Percentiles rank a stretch among this genome's conserved stretches.
Conservation (phyloP, 2,888 invertebrate species). For the Drosophila fulvimacula region DNA sequence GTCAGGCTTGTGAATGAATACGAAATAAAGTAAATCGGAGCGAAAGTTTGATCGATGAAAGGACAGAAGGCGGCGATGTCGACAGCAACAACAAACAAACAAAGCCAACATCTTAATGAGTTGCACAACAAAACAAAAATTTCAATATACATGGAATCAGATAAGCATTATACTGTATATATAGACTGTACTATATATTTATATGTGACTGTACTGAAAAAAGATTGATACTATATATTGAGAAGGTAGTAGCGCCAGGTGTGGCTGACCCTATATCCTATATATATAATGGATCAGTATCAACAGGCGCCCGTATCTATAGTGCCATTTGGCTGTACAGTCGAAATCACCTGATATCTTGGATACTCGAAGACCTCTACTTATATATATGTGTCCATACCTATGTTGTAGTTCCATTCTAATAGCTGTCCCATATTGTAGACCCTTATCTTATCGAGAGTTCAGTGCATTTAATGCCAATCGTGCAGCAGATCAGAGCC, state of each 20-base stretch:
- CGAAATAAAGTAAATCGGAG: slow-evolving; percentile 26
- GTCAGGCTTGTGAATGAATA: slow-evolving; percentile 23
- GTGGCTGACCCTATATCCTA: too few relatives aligned
- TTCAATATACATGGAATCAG: background rate
- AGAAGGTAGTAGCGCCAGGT: too few relatives aligned
- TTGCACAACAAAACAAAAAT: slow-evolving; percentile 3
- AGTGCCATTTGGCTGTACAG: background rate
- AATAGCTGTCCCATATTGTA: slow-evolving; percentile 2
- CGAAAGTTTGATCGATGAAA: slow-evolving; percentile 57
- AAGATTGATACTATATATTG: too few relatives aligned
- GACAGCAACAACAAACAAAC: slow-evolving; percentile 24
- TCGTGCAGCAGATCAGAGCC: slow-evolving; percentile 15
- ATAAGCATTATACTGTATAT: slow-evolving; percentile 1
- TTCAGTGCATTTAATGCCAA: background rate
- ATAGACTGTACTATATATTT: background rate
- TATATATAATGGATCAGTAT: too few relatives aligned
- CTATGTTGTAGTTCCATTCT: background rate
- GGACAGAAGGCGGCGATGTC: slow-evolving; percentile 3
- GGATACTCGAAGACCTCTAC: background rate
- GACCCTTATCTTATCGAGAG: slow-evolving; percentile 3
- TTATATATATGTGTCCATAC: background rate
- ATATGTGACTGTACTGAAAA: background rate
- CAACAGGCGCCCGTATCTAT: too few relatives aligned
- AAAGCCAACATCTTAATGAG: slow-evolving; percentile 16
- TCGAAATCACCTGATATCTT: background rate